phyloP scores from a whole-genome alignment of 2,113 vertebrate species.

The Mirounga angustirostris region DNA sequence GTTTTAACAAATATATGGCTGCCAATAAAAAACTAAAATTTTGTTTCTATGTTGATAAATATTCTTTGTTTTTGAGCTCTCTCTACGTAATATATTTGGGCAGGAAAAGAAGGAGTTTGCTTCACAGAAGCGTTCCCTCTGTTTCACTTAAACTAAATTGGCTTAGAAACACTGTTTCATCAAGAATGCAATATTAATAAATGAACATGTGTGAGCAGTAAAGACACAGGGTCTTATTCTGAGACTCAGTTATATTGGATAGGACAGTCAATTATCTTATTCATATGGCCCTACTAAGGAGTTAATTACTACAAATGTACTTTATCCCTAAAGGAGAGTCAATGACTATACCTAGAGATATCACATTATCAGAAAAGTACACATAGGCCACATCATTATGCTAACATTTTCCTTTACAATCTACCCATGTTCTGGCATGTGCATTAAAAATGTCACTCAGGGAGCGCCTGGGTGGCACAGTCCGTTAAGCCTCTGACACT shows the following conservation, averaged over 20 bases:
- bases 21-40: neutral
- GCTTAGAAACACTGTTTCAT: neutral
- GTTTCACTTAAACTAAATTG: slow-evolving; percentile 4
- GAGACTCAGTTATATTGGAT: neutral
- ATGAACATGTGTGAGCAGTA: neutral
- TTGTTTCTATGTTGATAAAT: neutral
- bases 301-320: neutral
- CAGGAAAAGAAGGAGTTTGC: neutral
- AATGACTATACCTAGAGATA: neutral
- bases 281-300: neutral
- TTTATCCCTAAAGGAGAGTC: neutral
- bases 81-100: neutral
- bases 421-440: neutral
- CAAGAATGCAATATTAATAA: neutral
- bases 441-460: neutral
- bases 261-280: neutral
- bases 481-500: neutral
- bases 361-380: neutral
- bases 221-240: slow-evolving; percentile 10
- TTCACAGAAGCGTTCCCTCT: neutral
- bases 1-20: neutral
- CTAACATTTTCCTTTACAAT: neutral
- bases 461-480: too few relatives aligned
- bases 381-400: neutral
- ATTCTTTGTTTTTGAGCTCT: slow-evolving; percentile 41